Base-by-base conservation (phyloP, 2,113 vertebrate genomes). In the Triplophysa tibetana region DNA sequence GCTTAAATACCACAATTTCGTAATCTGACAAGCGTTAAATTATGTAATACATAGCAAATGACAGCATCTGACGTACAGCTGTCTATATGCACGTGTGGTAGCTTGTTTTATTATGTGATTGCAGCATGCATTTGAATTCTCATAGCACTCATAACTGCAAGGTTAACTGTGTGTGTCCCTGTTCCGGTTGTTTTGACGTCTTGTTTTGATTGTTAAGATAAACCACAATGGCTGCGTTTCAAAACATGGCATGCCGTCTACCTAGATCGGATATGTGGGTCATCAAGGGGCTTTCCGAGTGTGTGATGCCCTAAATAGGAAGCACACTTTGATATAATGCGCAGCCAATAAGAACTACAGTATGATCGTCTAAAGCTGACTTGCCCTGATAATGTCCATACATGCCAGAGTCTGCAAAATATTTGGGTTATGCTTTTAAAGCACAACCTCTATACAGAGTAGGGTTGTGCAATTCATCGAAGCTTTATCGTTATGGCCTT, bases 181-280 rank as follows among this genome's bases (percentile, higher is more conserved):
- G 43, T 77, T 65, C 61, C 60, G 60, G 74, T 64, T 52, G 16
- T 52, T 52, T 58, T 77, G 23, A 75, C 48, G 4, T 63, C 9
- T 75, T 65, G 74, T 77, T 77, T 65, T 77, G 74, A 65, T 38
- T 21, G 61, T 38, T 13, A 5, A 50, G 38, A 29, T 41, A 64
- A 16, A 61, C 48, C 19, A 65, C 62, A 65, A 54, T 65, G 74
- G 23, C 61, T n/a, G 62, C 26, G 41, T 52, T 19, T 65, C 61
- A 77, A 52, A 76, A 76, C 45, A 8, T 14, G 2, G 62, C 9
- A 11, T 41, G 72, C 38, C 12, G 2, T 16, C 58, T 62, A 62
- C 13, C 23, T 8, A 63, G 58, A 17, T 33, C 23, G 10, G 13
- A 14, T 41, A 24, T 73, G 8, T 21, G 60, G 54, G 12, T 54